These are phyloP conservation scores for Scaptomyza pallida DNA, from an alignment of 1,140 invertebrate genomes.

Conservation along the genomic window DNA sequence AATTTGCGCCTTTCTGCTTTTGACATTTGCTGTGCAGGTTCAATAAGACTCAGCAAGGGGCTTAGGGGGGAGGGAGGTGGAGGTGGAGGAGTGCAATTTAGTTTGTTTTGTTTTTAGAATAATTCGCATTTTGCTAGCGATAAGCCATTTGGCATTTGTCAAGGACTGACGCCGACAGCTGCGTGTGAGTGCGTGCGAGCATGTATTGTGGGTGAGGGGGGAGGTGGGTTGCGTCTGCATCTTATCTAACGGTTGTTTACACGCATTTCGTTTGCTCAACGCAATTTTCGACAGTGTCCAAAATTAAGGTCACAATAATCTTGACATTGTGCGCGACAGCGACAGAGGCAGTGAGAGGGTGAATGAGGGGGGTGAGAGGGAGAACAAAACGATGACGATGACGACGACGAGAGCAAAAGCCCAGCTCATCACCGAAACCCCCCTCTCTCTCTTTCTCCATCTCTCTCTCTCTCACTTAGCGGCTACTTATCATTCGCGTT, in stretches of 20 bases:
- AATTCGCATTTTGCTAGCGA: constrained; percentile 15
- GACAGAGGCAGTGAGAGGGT: too few relatives aligned
- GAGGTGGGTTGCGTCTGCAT: not conserved
- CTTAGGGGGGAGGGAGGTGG: not conserved
- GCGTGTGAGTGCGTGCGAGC: not conserved
- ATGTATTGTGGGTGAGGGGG: too few relatives aligned
- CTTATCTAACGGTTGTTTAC: constrained; percentile 35
- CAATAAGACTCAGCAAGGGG: constrained; percentile 5
- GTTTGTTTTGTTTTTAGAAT: constrained; percentile 26
- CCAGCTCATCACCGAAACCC: constrained; percentile 18
- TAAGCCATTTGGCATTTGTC: constrained; percentile 58
- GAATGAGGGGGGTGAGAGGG: constrained; percentile 3
- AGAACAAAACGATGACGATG: constrained; percentile 42
- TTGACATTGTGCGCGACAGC: constrained; percentile 68
- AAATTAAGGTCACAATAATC: constrained; percentile 72
- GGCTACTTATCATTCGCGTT: constrained; percentile 53
- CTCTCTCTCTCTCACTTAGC: not conserved
- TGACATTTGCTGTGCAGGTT: constrained; percentile 37
- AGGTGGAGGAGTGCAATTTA: not conserved
- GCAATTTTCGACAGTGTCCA: constrained; percentile 48
- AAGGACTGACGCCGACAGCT: constrained; percentile 46
- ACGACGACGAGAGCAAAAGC: constrained; percentile 9
- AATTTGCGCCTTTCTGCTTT: constrained; percentile 30
- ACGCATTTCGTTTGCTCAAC: constrained; percentile 19
- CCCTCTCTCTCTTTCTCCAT: not conserved